Percentiles rank a stretch among this genome's conserved stretches.
phyloP scores from a whole-genome alignment of 1,140 invertebrate genomes.

The Megalonaias nervosa region DNA sequence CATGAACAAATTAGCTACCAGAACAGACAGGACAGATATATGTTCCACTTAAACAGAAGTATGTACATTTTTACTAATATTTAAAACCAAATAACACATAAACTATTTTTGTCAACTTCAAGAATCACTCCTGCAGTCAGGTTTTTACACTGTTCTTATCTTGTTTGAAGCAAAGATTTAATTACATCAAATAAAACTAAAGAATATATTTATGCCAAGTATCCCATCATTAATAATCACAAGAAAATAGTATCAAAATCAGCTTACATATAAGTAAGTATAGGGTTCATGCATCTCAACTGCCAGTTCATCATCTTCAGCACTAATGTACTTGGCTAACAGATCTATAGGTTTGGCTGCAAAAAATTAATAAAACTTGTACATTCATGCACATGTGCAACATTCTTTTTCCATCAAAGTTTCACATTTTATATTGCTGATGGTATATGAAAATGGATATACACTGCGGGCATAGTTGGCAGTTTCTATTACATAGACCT shows the following conservation, averaged over 20 bases:
- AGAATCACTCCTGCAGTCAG: too few species aligned
- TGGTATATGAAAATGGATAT: background rate
- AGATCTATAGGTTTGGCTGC: constrained; percentile 98
- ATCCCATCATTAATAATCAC: background rate
- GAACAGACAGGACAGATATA: too few species aligned
- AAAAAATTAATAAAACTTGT: constrained; percentile 14
- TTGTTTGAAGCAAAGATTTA: too few species aligned
- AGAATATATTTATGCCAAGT: background rate
- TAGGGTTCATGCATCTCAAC: constrained; percentile 99
- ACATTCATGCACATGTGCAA: background rate
- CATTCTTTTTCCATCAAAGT: background rate
- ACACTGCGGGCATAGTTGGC: background rate
- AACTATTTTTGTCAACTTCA: too few species aligned
- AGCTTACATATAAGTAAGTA: constrained; percentile 85
- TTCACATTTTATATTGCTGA: background rate
- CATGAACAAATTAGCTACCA: too few species aligned
- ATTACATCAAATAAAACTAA: too few species aligned
- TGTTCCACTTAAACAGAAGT: too few species aligned
- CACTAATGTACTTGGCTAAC: constrained; percentile 94
- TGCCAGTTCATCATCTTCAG: constrained; percentile 83
- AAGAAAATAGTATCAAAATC: background rate
- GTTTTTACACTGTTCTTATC: too few species aligned
- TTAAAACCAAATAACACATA: too few species aligned
- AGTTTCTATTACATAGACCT: background rate
- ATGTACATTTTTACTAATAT: too few species aligned